phyloP scores from a whole-genome alignment of 23 tunicate species.

The Ascidia mentula region DNA sequence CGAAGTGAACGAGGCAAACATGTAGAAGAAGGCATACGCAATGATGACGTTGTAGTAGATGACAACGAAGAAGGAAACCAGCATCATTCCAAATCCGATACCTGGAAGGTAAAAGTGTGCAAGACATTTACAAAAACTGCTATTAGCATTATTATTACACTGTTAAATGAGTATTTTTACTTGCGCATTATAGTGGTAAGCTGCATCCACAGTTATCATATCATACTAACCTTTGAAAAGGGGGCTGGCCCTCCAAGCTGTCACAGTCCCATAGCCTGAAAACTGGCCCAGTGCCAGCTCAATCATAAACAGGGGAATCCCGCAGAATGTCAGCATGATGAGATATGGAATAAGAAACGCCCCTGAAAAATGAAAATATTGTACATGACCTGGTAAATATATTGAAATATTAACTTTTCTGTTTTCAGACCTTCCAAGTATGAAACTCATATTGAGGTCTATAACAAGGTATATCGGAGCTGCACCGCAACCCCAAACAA shows the following conservation, averaged over 20 bases:
- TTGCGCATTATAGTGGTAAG: no score
- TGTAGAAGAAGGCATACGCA: conserved; percentile 76
- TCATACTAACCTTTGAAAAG: conserved; percentile 64
- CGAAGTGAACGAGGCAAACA: conserved; percentile 82
- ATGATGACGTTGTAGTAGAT: conserved; percentile 94
- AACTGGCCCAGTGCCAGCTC: conserved; percentile 93
- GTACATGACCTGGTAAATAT: neutral
- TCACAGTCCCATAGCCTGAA: conserved; percentile 76
- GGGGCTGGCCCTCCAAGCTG: conserved; percentile 97
- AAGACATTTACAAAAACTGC: no score
- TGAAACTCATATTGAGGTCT: no score
- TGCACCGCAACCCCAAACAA: no score
- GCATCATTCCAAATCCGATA: conserved; percentile 93
- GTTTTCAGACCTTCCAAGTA: no score
- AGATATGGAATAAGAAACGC: conserved; percentile 94
- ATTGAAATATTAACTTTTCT: no score
- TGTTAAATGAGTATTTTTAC: no score
- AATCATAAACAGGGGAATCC: conserved; percentile 91
- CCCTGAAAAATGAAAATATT: conserved; percentile 32
- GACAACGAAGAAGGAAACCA: conserved; percentile 78
- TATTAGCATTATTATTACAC: no score
- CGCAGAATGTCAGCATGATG: conserved; percentile 88
- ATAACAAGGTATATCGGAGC: no score
- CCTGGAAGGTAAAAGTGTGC: conserved; percentile 48
- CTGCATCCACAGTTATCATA: neutral